These are phyloP conservation scores for Nudaria mundana DNA, from an alignment of 2,888 invertebrate genomes.

Conservation along the genomic window DNA sequence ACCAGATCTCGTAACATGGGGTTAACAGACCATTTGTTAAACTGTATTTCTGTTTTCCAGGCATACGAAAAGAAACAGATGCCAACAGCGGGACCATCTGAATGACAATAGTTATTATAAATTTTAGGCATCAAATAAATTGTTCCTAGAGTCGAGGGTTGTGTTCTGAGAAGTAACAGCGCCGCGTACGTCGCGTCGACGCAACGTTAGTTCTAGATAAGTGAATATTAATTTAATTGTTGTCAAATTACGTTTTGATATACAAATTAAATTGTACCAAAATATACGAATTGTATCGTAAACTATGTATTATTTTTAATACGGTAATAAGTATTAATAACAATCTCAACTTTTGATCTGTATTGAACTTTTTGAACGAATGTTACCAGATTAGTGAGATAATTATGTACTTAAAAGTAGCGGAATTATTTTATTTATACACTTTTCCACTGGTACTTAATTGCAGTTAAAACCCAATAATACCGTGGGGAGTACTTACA, in stretches of 20 bases:
- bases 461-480: constrained; percentile 3
- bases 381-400: no score
- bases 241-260: no score
- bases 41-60: constrained; percentile 41
- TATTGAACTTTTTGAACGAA: constrained; percentile 8
- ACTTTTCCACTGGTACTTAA: constrained; percentile 4
- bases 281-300: no score
- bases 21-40: no score
- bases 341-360: constrained; percentile 10
- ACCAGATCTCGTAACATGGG: no score
- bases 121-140: constrained; percentile 34
- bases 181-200: constrained; percentile 10
- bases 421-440: no score
- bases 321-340: constrained; percentile 3
- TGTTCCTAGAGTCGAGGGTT: constrained; percentile 48
- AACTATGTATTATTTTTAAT: constrained; percentile 15
- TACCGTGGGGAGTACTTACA: constrained; percentile 1
- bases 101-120: constrained; percentile 32
- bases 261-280: no score
- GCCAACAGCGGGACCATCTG: constrained; percentile 26
- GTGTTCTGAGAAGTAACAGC: constrained; percentile 38
- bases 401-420: no score
- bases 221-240: no score
- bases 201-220: constrained; percentile 36
- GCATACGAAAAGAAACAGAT: constrained; percentile 54